Conservation (phyloP, 2,888 invertebrate species). For the Chrysolina oricalcia region DNA sequence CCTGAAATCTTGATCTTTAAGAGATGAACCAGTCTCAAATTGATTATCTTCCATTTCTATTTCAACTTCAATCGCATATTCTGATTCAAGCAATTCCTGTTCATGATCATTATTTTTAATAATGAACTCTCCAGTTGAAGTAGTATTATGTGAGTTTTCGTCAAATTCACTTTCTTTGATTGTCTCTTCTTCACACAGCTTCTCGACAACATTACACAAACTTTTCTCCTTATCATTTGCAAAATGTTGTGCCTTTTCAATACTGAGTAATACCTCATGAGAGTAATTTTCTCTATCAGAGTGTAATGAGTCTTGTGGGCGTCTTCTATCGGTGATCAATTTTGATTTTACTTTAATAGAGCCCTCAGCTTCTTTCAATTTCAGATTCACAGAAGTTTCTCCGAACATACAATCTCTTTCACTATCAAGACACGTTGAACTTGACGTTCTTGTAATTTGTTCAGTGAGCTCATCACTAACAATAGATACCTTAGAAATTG, state of each 20-base stretch:
- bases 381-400: not conserved
- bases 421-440: not conserved
- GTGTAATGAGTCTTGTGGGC: not conserved
- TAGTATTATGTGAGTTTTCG: not conserved
- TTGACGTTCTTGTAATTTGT: not conserved
- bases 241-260: not conserved
- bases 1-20: not conserved
- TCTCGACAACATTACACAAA: not conserved
- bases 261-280: not conserved
- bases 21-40: not conserved
- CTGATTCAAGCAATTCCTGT: no score
- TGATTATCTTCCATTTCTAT: not conserved
- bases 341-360: no score
- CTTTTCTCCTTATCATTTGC: not conserved
- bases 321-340: no score
- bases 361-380: not conserved
- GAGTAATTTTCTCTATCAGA: not conserved
- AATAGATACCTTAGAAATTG: not conserved
- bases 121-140: no score
- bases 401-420: not conserved
- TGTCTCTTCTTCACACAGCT: not conserved
- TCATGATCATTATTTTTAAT: no score
- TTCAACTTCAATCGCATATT: constrained; percentile 9
- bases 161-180: not conserved
- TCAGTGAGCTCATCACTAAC: not conserved